phyloP scores from a whole-genome alignment of 2,113 vertebrate genomes.

The Marmota monax region DNA sequence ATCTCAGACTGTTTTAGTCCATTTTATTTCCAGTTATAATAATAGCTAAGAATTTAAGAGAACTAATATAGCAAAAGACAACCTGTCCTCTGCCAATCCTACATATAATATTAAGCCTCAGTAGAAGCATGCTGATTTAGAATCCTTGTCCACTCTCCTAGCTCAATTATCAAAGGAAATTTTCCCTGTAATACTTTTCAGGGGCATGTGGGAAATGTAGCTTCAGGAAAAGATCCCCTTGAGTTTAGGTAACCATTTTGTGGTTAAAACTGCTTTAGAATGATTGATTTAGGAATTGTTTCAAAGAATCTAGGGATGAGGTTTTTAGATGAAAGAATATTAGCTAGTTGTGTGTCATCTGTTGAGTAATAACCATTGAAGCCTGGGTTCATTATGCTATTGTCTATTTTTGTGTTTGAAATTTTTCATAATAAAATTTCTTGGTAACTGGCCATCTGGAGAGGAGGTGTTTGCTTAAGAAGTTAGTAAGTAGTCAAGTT shows the following conservation, averaged over 20 bases:
- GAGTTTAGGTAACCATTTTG: slow-evolving; percentile 10
- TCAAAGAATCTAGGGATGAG: slow-evolving; percentile 18
- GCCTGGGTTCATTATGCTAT: neutral
- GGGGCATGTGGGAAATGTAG: neutral
- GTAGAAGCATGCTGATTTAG: slow-evolving; percentile 28
- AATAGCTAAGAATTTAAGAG: slow-evolving; percentile 17
- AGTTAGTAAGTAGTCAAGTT: neutral
- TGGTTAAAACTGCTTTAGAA: neutral
- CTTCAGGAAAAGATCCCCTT: slow-evolving; percentile 11
- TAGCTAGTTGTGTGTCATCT: neutral
- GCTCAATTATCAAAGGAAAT: slow-evolving; percentile 12
- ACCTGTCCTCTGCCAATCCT: neutral
- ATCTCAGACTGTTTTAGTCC: slow-evolving; percentile 13
- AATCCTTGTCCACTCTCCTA: neutral
- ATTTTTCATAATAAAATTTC: neutral
- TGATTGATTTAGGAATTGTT: neutral
- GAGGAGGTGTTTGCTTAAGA: slow-evolving; percentile 34
- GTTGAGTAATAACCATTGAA: neutral
- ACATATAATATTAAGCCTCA: slow-evolving; percentile 28
- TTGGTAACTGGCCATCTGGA: slow-evolving; percentile 10
- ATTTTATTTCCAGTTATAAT: slow-evolving; percentile 52
- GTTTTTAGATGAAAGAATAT: slow-evolving; percentile 20
- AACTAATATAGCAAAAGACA: slow-evolving; percentile 28
- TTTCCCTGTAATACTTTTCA: slow-evolving; percentile 21
- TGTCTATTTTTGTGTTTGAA: slow-evolving; percentile 43